These are phyloP conservation scores for Oryctes rhinoceros DNA, from an alignment of 1,140 invertebrate genomes.

Conservation along the genomic window DNA sequence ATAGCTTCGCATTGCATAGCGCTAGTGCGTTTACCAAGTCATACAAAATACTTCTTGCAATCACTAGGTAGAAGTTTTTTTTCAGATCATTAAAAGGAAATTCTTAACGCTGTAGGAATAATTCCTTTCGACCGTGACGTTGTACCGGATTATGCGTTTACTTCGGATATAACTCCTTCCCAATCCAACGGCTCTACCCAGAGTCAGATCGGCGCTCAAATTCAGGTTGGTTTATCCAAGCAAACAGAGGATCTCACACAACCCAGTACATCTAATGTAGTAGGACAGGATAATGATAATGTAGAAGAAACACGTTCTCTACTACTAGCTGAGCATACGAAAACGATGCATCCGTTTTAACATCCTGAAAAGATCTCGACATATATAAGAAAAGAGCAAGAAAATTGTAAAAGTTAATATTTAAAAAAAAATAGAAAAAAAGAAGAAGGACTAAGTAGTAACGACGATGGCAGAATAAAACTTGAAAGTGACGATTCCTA, in stretches of 20 bases:
- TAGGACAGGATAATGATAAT: too few relatives aligned
- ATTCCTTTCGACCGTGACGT: not conserved
- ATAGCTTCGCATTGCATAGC: constrained; percentile 45
- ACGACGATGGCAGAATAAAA: not conserved
- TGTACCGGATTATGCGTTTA: not conserved
- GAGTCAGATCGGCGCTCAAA: not conserved
- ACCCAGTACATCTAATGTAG: too few relatives aligned
- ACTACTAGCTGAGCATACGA: too few relatives aligned
- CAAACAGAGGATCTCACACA: not conserved
- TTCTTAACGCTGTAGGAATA: not conserved
- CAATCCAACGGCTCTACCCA: not conserved
- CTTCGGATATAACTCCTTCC: not conserved
- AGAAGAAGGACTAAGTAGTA: not conserved
- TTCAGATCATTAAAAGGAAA: not conserved
- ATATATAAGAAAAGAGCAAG: not conserved
- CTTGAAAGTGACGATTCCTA: not conserved
- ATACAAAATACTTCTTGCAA: constrained; percentile 56
- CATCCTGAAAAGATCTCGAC: not conserved
- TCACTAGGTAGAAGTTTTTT: not conserved
- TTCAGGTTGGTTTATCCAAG: not conserved
- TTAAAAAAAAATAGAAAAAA: not conserved
- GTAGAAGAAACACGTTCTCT: too few relatives aligned
- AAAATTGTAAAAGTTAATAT: not conserved
- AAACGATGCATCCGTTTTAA: too few relatives aligned
- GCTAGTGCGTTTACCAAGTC: constrained; percentile 50